These are phyloP conservation scores for Xenopus tropicalis DNA, from an alignment of 2,113 vertebrate genomes.

Conservation along the genomic window DNA sequence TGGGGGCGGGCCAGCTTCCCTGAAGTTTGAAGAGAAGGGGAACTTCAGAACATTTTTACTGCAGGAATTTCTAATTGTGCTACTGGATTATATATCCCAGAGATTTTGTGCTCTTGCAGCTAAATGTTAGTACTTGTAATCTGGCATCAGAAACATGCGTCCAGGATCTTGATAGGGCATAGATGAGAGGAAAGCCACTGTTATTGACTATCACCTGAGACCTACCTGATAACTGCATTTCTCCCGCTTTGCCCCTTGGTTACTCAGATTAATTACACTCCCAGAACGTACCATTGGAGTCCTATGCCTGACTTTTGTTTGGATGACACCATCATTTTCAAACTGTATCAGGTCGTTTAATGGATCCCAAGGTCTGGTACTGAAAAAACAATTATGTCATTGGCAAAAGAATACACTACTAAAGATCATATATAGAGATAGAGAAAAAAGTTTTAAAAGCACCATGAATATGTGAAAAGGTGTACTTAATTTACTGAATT, in stretches of 20 bases:
- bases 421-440: not conserved
- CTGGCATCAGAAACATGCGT: slow-evolving; percentile 57
- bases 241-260: slow-evolving; percentile 75
- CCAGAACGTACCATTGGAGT: slow-evolving; percentile 93
- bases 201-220: slow-evolving; percentile 1
- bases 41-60: no score
- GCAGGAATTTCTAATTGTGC: no score
- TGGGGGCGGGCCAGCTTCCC: no score
- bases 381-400: slow-evolving; percentile 48
- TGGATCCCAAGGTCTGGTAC: slow-evolving; percentile 96
- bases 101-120: not conserved
- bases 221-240: slow-evolving; percentile 38
- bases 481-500: no score
- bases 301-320: slow-evolving; percentile 94
- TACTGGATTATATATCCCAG: no score
- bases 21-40: no score
- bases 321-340: slow-evolving; percentile 93
- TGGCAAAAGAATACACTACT: slow-evolving; percentile 4
- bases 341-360: slow-evolving; percentile 97
- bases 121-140: slow-evolving; percentile 55
- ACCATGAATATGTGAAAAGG: not conserved
- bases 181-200: slow-evolving; percentile 19
- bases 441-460: not conserved
- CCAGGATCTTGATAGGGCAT: slow-evolving; percentile 30
- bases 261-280: slow-evolving; percentile 81